Conservation (phyloP, 2,888 invertebrate genomes). For the Bedellia somnulentella region DNA sequence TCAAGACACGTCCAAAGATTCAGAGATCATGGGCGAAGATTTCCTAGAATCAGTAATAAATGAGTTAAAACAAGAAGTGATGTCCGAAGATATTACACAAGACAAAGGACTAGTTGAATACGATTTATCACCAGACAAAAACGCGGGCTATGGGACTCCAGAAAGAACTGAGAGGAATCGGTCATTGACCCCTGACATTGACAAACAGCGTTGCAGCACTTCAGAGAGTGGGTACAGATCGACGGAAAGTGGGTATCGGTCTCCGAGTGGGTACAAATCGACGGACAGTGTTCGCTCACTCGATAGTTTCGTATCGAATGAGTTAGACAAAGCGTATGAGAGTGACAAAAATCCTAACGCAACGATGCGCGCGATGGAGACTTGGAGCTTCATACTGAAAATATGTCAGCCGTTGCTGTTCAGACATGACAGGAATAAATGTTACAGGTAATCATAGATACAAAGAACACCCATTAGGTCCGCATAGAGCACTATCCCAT, state of each 20-base stretch:
- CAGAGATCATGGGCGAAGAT: constrained; percentile 33
- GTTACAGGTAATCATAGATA: constrained; percentile 33
- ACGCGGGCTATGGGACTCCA: background rate
- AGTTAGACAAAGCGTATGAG: too few relatives aligned
- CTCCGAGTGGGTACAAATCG: constrained; percentile 8
- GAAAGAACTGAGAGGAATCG: constrained; percentile 16
- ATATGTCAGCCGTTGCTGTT: constrained; percentile 48
- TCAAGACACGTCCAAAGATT: constrained; percentile 14
- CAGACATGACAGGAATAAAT: constrained; percentile 44
- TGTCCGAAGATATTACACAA: constrained; percentile 27
- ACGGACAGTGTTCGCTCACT: constrained; percentile 14
- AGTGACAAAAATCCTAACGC: constrained; percentile 20
- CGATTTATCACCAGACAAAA: constrained; percentile 33
- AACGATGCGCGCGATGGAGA: constrained; percentile 37
- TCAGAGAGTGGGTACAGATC: constrained; percentile 21
- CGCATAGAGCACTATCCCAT: too few relatives aligned
- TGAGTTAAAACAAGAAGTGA: constrained; percentile 40
- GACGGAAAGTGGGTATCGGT: constrained; percentile 13
- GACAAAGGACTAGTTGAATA: constrained; percentile 46
- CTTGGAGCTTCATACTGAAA: constrained; percentile 48
- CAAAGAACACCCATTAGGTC: background rate
- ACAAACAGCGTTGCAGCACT: constrained; percentile 23
- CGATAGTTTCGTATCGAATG: constrained; percentile 16
- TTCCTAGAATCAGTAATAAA: constrained; percentile 49
- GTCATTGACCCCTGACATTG: constrained; percentile 37